Percentiles rank a stretch among this genome's conserved stretches.
Evolutionary conservation across 2,113 vertebrate species (phyloP).

Genomic region (Pithys albifrons): DNA sequence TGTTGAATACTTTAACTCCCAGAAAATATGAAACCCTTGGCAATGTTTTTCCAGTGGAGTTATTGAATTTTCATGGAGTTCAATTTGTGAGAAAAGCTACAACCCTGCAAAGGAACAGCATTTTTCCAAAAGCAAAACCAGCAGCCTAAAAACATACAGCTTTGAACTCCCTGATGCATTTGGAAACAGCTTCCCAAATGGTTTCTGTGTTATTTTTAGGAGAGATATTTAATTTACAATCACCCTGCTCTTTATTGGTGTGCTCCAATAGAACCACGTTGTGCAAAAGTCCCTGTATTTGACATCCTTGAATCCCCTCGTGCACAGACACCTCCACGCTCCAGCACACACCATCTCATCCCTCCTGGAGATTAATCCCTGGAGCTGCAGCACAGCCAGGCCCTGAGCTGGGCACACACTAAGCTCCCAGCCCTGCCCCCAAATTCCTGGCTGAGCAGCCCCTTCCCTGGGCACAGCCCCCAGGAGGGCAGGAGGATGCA

Average conservation of each 20-base stretch:
- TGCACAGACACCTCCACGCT: neutral
- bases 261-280: neutral
- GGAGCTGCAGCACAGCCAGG: neutral
- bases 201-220: constrained; percentile 20
- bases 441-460: rapidly evolving
- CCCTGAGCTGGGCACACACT: neutral
- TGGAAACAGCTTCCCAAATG: neutral
- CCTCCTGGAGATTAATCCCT: rapidly evolving
- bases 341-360: neutral
- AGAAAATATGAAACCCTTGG: neutral
- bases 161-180: neutral
- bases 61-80: neutral
- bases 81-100: neutral
- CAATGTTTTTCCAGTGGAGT: neutral
- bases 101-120: neutral
- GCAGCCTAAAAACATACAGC: neutral
- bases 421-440: neutral
- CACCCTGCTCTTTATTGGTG: neutral
- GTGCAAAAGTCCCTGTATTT: neutral
- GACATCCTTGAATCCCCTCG: neutral
- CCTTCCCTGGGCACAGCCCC: too few relatives aligned
- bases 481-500: rapidly evolving
- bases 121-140: neutral
- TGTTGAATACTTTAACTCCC: neutral
- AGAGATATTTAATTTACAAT: constrained; percentile 21